A percentile compares a stretch with the other conserved stretches of the same genome.
Evolutionary conservation across 1,140 invertebrate genomes (phyloP).

Genomic region (Diplogasteroides magnus): DNA sequence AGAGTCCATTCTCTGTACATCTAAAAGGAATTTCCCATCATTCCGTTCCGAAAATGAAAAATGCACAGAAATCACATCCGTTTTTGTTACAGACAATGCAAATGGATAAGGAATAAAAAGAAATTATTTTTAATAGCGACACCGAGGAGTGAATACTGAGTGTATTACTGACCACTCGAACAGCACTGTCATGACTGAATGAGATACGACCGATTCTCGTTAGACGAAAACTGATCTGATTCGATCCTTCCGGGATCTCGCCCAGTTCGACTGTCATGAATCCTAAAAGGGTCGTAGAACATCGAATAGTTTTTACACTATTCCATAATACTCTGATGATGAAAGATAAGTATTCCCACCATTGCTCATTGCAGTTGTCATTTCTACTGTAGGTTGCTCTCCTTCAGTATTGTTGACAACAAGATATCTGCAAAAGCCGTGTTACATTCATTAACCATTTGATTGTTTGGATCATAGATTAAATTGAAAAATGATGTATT

Average conservation of each 20-base stretch:
- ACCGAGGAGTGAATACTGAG: conserved; percentile 5
- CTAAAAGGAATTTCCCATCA: conserved; percentile 35
- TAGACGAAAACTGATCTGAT: conserved; percentile 44
- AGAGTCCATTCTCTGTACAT: conserved; percentile 53
- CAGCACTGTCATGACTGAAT: conserved; percentile 54
- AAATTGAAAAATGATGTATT: neutral
- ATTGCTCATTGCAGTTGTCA: conserved; percentile 55
- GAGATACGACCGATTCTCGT: conserved; percentile 50
- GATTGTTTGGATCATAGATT: neutral
- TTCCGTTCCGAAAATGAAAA: neutral
- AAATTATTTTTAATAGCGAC: conserved; percentile 8
- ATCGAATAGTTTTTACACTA: neutral
- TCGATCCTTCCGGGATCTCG: conserved; percentile 33
- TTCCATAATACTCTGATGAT: neutral
- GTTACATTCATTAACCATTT: neutral
- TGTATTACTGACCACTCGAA: conserved; percentile 35
- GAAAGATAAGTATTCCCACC: conserved; percentile 24
- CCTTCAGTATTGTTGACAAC: conserved; percentile 33
- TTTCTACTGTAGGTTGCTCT: conserved; percentile 30
- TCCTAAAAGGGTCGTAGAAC: conserved; percentile 26
- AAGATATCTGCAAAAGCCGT: conserved; percentile 2
- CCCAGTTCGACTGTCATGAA: conserved; percentile 52
- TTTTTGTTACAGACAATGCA: too few relatives aligned
- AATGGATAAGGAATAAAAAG: too few relatives aligned
- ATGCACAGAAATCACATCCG: neutral